A percentile compares a stretch with the other conserved stretches of the same genome.
Evolutionary conservation across 2,888 invertebrate species (phyloP).

Genomic region (Syrista parreyssii): DNA sequence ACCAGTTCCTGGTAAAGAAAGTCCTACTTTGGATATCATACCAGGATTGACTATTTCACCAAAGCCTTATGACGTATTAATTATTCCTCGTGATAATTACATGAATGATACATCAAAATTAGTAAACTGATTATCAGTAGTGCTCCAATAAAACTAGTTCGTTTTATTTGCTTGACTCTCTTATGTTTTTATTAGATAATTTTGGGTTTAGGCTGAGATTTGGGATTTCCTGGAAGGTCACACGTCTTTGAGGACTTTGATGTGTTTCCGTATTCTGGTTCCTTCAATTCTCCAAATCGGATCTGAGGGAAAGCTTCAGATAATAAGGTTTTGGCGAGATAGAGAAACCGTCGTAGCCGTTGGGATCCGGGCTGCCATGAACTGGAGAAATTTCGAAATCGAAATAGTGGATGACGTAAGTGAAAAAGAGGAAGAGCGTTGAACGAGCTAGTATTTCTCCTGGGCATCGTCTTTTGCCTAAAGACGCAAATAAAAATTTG

Average conservation of each 20-base stretch:
- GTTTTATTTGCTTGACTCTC: background rate
- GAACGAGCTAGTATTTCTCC: conserved; percentile 67
- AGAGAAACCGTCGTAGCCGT: conserved; percentile 70
- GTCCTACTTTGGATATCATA: conserved; percentile 65
- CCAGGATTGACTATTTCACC: conserved; percentile 72
- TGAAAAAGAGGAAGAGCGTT: conserved; percentile 64
- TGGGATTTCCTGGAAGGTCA: background rate
- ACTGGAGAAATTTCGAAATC: conserved; percentile 56
- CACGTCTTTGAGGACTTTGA: background rate
- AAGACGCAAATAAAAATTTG: conserved; percentile 28
- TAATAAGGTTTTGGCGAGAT: conserved; percentile 70
- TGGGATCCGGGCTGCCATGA: conserved; percentile 64
- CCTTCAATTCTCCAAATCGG: background rate
- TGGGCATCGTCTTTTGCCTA: conserved; percentile 67
- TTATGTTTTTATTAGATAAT: background rate
- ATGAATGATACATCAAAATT: background rate
- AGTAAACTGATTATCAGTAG: background rate
- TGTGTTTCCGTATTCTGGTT: background rate
- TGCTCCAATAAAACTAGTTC: background rate
- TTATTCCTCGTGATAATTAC: conserved; percentile 45
- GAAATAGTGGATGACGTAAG: conserved; percentile 64
- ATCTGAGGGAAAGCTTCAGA: conserved; percentile 46
- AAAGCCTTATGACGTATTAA: conserved; percentile 68
- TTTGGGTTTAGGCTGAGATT: background rate
- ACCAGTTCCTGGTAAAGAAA: conserved; percentile 60